phyloP scores from a whole-genome alignment of 2,888 invertebrate genomes.

The Pheosia tremula region DNA sequence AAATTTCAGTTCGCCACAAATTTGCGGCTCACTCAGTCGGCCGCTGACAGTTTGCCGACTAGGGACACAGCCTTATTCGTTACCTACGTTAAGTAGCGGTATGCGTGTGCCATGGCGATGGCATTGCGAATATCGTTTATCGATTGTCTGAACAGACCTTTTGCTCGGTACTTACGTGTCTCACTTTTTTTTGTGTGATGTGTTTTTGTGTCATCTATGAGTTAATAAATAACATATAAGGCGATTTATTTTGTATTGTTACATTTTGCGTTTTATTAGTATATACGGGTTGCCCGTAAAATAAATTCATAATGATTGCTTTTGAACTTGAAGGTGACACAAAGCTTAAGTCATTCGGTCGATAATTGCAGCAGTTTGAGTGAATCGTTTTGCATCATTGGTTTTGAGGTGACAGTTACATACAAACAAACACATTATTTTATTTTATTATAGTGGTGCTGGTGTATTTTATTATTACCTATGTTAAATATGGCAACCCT shows the following conservation, averaged over 20 bases:
- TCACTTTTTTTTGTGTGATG: constrained; percentile 35
- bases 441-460: constrained; percentile 50
- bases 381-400: constrained; percentile 2
- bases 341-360: not conserved
- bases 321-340: not conserved
- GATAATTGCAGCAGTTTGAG: not conserved
- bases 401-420: constrained; percentile 42
- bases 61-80: too few relatives aligned
- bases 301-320: not conserved
- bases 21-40: too few relatives aligned
- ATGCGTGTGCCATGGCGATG: not conserved
- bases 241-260: not conserved
- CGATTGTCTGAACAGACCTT: not conserved
- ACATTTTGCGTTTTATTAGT: not conserved
- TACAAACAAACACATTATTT: constrained; percentile 39
- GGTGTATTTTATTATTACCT: constrained; percentile 38
- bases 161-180: constrained; percentile 45
- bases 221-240: not conserved
- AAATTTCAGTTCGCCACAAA: too few relatives aligned
- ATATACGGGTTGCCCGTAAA: not conserved
- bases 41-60: too few relatives aligned
- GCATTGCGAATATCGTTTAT: not conserved
- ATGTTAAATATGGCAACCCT: constrained; percentile 53
- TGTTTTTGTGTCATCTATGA: constrained; percentile 1
- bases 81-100: too few relatives aligned